A percentile compares a stretch with the other conserved stretches of the same genome.
These are phyloP conservation scores for Anoplopoma fimbria DNA, from an alignment of 2,113 vertebrate genomes.

Conservation along the genomic window DNA sequence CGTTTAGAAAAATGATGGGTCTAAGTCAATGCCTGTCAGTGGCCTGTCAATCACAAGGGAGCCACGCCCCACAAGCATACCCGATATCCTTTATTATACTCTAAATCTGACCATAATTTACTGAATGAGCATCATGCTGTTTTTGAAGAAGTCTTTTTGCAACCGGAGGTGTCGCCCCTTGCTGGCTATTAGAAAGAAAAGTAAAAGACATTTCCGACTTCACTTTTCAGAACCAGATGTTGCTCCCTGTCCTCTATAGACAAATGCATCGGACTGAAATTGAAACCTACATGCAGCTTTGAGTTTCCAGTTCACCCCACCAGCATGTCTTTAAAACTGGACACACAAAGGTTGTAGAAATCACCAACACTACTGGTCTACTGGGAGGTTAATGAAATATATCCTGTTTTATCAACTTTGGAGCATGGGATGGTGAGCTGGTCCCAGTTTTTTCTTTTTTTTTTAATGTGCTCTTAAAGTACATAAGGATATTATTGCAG, in stretches of 20 bases:
- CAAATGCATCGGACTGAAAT: background rate
- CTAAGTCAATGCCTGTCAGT: background rate
- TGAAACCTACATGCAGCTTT: background rate
- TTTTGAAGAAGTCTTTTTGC: background rate
- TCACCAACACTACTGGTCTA: background rate
- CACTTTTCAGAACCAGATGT: background rate
- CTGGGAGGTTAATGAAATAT: background rate
- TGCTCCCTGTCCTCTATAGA: background rate
- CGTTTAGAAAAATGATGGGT: background rate
- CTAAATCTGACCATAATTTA: background rate
- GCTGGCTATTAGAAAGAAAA: background rate
- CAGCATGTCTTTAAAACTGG: slow-evolving; percentile 5
- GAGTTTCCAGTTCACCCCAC: background rate
- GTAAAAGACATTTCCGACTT: background rate
- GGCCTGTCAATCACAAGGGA: background rate
- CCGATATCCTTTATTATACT: background rate
- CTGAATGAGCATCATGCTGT: background rate
- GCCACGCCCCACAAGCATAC: no score
- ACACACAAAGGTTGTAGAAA: background rate
- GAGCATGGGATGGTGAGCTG: background rate
- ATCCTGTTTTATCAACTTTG: background rate
- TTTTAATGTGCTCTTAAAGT: background rate
- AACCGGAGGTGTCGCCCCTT: background rate
- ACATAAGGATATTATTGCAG: background rate
- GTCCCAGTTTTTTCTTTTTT: background rate